phyloP scores from a whole-genome alignment of 2,113 vertebrate species.

The Myrmecophaga tridactyla region DNA sequence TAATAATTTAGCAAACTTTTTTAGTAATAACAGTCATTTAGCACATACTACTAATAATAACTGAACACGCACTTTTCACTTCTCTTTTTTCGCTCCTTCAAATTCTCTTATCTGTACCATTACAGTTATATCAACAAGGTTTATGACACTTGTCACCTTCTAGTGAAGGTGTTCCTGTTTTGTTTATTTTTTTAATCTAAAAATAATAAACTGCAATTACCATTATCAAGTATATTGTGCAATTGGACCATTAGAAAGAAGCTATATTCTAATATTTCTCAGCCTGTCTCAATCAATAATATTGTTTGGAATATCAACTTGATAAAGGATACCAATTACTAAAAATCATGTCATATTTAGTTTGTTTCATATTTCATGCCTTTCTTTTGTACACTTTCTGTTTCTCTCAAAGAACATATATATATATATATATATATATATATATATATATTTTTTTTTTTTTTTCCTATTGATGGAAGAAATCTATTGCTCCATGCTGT shows the following conservation, averaged over 20 bases:
- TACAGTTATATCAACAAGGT: background rate
- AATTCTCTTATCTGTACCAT: background rate
- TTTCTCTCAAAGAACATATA: conserved; percentile 4
- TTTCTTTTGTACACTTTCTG: background rate
- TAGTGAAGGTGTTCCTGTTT: background rate
- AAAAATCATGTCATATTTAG: background rate
- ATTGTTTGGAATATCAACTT: background rate
- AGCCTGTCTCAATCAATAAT: background rate
- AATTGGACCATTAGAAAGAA: background rate
- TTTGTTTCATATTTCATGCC: background rate
- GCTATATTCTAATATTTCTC: background rate
- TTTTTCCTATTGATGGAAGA: background rate
- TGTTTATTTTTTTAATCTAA: background rate
- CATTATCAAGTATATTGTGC: background rate
- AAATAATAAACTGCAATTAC: background rate
- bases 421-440: too few species aligned
- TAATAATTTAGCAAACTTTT: too few species aligned
- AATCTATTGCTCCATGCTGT: background rate
- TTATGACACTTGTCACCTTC: background rate
- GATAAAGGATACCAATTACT: background rate
- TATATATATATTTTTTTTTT: background rate
- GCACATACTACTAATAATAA: accelerated
- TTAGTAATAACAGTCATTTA: background rate
- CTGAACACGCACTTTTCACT: background rate
- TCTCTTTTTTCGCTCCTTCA: background rate